Base-by-base conservation (phyloP, 2,797 vertebrate genomes). In the Apogon talboti region DNA sequence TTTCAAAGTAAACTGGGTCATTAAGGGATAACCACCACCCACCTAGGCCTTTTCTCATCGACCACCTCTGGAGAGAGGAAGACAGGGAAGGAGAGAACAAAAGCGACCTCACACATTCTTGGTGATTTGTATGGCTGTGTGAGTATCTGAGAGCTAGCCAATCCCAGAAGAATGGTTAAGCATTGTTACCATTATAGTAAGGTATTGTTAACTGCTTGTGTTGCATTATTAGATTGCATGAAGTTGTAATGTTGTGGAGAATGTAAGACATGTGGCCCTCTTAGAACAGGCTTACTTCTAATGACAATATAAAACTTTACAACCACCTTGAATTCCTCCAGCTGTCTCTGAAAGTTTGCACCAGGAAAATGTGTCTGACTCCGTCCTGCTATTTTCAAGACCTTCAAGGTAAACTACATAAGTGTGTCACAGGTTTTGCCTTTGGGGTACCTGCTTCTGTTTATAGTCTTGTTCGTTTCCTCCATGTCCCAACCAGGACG, bases 1-100 rank as follows among this genome's bases (percentile, higher is more conserved):
- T 86, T 89, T 89, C 86, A 91, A 91, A 91, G 83, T 88, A 82
- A 91, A 91, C 84, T 69, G 78, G 86, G 86, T 89, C 87, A 82
- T 92, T 91, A 91, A 88, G 81, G 88, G 81, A 89, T 92, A 89
- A 91, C 85, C 69, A 77, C 87, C 87, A 84, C 87, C 91, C 86
- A 89, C 84, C 89, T 87, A 67, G 81, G 63, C 77, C 82, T 84
- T 78, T 74, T 86, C 80, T 82, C 66, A 91, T 91, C 83, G 87
- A 92, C 88, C 83, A 87, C 73, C 76, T 81, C 85, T 51, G 74
- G 69, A 76, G 80, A 79, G 53, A 70, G 52, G 55, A 65, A 50
- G 47, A 69, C 55, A 46, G n/a, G 49, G 44, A 76, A 55, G n/a
- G 37, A 49, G 69, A 84, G 80, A 75, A 77, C 70, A 79, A 86